These are phyloP conservation scores for Pachydiplax longipennis DNA, from an alignment of 2,888 invertebrate species.

Conservation along the genomic window DNA sequence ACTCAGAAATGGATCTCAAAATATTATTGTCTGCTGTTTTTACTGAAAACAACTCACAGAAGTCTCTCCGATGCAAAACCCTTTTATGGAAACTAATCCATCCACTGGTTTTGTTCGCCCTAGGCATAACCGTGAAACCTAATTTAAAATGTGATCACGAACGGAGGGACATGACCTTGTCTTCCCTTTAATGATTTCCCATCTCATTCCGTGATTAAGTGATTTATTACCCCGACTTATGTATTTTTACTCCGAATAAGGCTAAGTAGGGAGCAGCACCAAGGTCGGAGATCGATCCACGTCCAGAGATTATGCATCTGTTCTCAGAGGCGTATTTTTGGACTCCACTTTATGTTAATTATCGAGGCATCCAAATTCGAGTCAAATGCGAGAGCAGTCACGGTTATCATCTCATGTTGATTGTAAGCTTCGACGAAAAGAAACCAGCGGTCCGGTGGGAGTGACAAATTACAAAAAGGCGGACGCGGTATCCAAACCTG, in stretches of 20 bases:
- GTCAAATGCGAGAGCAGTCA: not conserved
- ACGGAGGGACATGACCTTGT: not conserved
- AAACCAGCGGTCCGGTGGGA: not conserved
- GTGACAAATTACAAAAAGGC: not conserved
- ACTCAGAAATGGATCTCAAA: too few relatives aligned
- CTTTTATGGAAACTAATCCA: too few relatives aligned
- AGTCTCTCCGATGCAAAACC: too few relatives aligned
- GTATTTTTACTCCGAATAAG: not conserved
- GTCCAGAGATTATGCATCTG: not conserved
- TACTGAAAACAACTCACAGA: too few relatives aligned
- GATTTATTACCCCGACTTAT: not conserved
- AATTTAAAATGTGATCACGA: not conserved
- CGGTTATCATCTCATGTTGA: not conserved
- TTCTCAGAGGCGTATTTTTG: not conserved
- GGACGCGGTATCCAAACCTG: not conserved
- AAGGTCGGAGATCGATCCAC: not conserved
- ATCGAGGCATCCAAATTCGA: not conserved
- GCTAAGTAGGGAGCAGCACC: not conserved
- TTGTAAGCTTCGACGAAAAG: not conserved
- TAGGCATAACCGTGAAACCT: too few relatives aligned
- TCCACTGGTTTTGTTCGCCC: too few relatives aligned
- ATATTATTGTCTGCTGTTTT: too few relatives aligned
- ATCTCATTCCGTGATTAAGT: not conserved
- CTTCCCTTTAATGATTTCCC: not conserved
- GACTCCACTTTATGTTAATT: not conserved